Base-by-base conservation (phyloP, 2,113 vertebrate genomes). In the Athene cunicularia region DNA sequence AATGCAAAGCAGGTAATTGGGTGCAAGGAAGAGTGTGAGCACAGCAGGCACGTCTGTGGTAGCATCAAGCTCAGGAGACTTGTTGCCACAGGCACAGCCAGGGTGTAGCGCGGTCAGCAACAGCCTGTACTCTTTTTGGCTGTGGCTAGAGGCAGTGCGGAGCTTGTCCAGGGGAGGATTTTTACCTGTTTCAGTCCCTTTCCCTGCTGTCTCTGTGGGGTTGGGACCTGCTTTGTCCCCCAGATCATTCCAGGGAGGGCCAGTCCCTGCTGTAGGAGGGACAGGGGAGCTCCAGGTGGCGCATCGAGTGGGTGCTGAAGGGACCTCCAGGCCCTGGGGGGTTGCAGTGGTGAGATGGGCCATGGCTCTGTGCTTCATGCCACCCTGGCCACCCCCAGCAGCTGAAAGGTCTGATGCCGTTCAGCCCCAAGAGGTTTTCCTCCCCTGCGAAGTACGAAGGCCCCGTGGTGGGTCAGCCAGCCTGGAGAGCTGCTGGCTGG, bases 1-100 rank as follows among this genome's bases (percentile, higher is more conserved):
- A 98, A 98, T 98, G 97, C 97, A 98, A 98, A 98, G 97, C 96
- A 97, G 97, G 97, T 98, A 97, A 98, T 98, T 94, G 92, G 77
- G 93, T 59, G 33, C 59, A 58, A 14, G 80, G 53, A 55, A 56
- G 59, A 53, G 21, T 1, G 13, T 52, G 70, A 50, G 59, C 6
- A 28, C 45, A 55, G 74, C 14, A 39, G 27, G 43, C 41, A 39
- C 1, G 26, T 77, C 63, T 27, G 43, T 47, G 55, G 22, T 8
- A 63, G 24, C 67, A 7, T 18, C 53, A 33, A 37, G 81, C 33
- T 27, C 30, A 11, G 85, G 72, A 39, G 45, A 19, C 27, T 52
- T 37, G 14, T 55, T 82, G 53, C 26, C 39, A 27, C 62, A 30
- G 68, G 33, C 70, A 18, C 43, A 43, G 60, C 41, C 13, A 23